Percentiles rank a stretch among this genome's conserved stretches.
Conservation (phyloP, 2,888 invertebrate genomes). For the Metopia argyrocephala region DNA sequence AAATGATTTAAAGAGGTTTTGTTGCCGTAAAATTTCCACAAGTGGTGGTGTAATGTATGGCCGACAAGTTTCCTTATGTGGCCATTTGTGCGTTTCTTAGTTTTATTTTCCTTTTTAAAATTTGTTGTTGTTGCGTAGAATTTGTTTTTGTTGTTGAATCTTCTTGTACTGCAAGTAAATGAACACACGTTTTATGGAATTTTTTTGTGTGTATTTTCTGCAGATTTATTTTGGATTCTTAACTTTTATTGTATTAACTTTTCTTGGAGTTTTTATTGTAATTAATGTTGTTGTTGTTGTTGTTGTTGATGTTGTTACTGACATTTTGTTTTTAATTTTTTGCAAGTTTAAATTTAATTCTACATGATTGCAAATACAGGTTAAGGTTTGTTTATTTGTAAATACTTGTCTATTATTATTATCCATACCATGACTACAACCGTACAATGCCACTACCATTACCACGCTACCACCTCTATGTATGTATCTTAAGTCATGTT, state of each 20-base stretch:
- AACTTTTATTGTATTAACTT: conserved; percentile 7
- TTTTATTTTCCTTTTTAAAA: neutral
- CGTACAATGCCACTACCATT: neutral
- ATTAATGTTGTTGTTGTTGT: neutral
- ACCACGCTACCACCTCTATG: neutral
- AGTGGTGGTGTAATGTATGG: conserved; percentile 42
- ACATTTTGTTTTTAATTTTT: conserved; percentile 47
- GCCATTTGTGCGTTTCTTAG: conserved; percentile 37
- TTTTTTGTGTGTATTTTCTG: neutral
- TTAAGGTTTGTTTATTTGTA: conserved; percentile 61
- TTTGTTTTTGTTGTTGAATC: neutral
- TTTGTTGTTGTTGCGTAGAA: conserved; percentile 3
- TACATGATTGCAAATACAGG: conserved; percentile 59
- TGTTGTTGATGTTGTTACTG: conserved; percentile 29
- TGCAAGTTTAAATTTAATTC: conserved; percentile 63
- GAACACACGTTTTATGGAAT: conserved; percentile 29
- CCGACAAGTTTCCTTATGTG: conserved; percentile 65
- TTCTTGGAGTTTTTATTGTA: neutral
- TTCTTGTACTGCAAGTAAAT: neutral
- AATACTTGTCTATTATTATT: conserved; percentile 51
- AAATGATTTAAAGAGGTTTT: neutral
- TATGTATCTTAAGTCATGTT: conserved; percentile 8
- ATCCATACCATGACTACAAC: conserved; percentile 3
- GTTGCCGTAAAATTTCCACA: conserved; percentile 36
- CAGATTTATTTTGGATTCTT: neutral